Evolutionary conservation across 2,888 invertebrate genomes (phyloP), one percentile per base, ranked within the genome.

Genomic region (Parnassius glacialis): DNA sequence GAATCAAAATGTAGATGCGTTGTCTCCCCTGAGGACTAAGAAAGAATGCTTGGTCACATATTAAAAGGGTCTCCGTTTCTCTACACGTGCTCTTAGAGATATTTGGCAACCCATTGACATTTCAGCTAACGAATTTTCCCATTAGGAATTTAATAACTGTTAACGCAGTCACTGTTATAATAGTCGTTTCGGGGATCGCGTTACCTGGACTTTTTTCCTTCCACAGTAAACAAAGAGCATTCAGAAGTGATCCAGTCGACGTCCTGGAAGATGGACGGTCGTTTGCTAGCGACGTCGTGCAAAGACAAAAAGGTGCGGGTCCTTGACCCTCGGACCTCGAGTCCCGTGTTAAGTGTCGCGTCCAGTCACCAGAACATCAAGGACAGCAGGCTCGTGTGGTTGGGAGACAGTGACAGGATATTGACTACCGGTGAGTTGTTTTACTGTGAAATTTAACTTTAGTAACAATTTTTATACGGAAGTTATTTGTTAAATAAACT

Each of bases 281-380:
- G 93, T 58, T 70, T 90, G 2, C 78, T 98, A 59, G 96, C 96
- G 9, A 97, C 97, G 0, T 96, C 97, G 0, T 96, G 97, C 84
- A 98, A 98, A 84, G 99, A 99, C 84, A 97, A 97, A 81, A 95
- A 95, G 83, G 93, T 98, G 1, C 93, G 98, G 59, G 93, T 98
- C 47, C 92, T 97, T 71, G 97, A 98, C 85, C 97, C 98, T 0
- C 92, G 97, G 44, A 92, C 92, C 1, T 76, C 92, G 0, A 84
- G 89, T 20, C 86, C 94, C 0, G 94, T 95, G 63, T 83, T 94
- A 58, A 92, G 93, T 73, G 90, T 93, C 5, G 94, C 95, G 0
- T 94, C 94, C 72, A 97, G 97, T 74, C 97, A 98, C 85, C 96
- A 96, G 81, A 97, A 96, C 79, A 96, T 97, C 68, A 97, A 97